These are phyloP conservation scores for Calliopsis andreniformis DNA, from an alignment of 1,140 invertebrate species.

Conservation along the genomic window DNA sequence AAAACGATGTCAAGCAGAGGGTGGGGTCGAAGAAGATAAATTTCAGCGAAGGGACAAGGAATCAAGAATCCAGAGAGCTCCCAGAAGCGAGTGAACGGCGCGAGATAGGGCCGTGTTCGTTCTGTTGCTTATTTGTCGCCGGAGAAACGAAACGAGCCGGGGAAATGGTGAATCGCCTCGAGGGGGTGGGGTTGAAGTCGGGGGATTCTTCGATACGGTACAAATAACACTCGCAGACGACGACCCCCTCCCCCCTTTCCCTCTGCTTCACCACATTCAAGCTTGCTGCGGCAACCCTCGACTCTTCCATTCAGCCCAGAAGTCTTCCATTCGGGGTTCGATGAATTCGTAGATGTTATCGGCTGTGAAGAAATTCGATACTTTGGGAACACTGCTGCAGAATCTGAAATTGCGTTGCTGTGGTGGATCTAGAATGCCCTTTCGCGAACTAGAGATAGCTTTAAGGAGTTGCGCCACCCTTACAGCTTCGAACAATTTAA, in stretches of 20 bases:
- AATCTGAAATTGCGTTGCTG: slow-evolving; percentile 14
- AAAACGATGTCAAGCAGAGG: slow-evolving; percentile 47
- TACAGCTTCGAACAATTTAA: too few species aligned
- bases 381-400: neutral
- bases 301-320: slow-evolving; percentile 27
- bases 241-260: neutral
- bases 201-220: slow-evolving; percentile 60
- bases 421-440: neutral
- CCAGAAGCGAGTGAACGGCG: slow-evolving; percentile 47
- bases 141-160: slow-evolving; percentile 65
- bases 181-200: slow-evolving; percentile 31
- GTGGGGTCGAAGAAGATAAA: slow-evolving; percentile 64
- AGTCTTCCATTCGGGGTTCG: slow-evolving; percentile 49
- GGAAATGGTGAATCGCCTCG: slow-evolving; percentile 55
- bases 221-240: slow-evolving; percentile 63
- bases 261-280: slow-evolving; percentile 15
- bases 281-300: slow-evolving; percentile 29
- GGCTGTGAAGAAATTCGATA: slow-evolving; percentile 38
- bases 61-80: slow-evolving; percentile 63
- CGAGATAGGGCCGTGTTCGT: slow-evolving; percentile 63
- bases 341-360: slow-evolving; percentile 61
- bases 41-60: slow-evolving; percentile 49
- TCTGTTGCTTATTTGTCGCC: slow-evolving; percentile 67
- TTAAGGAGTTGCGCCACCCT: neutral
- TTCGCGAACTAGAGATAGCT: neutral